A percentile compares a stretch with the other conserved stretches of the same genome.
These are phyloP conservation scores for Diphyllodes magnificus DNA, from an alignment of 2,113 vertebrate species.

Conservation along the genomic window DNA sequence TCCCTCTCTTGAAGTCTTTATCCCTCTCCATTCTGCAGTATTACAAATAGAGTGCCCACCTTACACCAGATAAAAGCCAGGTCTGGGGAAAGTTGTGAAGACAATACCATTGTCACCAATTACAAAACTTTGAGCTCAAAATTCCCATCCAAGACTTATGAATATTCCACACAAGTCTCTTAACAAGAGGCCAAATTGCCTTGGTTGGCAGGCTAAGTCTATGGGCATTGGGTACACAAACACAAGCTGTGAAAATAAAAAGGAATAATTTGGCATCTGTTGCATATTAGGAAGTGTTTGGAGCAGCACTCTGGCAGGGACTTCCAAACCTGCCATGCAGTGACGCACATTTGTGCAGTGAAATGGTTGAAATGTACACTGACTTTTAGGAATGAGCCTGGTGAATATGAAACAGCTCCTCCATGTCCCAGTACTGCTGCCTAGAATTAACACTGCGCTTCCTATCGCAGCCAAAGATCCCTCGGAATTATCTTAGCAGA, in stretches of 20 bases:
- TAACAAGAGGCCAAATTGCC: conserved; percentile 45
- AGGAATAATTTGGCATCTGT: conserved; percentile 49
- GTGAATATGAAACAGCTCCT: conserved; percentile 37
- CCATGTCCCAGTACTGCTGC: background rate
- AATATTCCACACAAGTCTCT: conserved; percentile 33
- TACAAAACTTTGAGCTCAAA: background rate
- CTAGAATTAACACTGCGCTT: background rate
- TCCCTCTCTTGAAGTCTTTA: background rate
- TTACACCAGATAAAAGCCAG: background rate
- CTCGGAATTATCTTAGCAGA: background rate
- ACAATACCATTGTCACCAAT: background rate
- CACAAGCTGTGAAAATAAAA: conserved; percentile 62
- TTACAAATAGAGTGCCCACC: background rate
- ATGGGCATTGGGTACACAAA: conserved; percentile 30
- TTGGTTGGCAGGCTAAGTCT: conserved; percentile 20
- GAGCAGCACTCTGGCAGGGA: conserved; percentile 14
- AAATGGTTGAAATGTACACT: background rate
- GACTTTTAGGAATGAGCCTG: conserved; percentile 5
- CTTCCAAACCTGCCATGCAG: background rate
- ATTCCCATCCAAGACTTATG: background rate
- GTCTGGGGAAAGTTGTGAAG: background rate
- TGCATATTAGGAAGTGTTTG: conserved; percentile 26
- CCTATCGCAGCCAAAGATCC: background rate
- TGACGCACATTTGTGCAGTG: conserved; percentile 1
- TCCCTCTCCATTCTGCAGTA: background rate